Base-by-base conservation (phyloP, 2,113 vertebrate species). In the Microtus montanus region DNA sequence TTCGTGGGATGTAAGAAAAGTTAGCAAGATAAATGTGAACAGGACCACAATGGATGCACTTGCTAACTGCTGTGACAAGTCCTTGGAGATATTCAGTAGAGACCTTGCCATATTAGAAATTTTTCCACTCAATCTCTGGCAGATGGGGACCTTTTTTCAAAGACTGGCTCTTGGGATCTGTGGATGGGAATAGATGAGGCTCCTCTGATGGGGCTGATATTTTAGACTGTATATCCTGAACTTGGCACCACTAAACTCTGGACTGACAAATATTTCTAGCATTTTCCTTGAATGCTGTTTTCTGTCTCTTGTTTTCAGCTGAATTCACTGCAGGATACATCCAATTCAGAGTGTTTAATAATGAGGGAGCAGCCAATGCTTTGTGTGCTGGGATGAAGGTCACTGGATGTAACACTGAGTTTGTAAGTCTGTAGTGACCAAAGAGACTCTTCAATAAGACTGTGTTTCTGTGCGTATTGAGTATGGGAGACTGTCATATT, bases 331-430 rank as follows among this genome's bases (percentile, higher is more conserved):
- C 97, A 14, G 98, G 97, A 90, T 98, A 93, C 47, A 12, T 97
- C 44, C 94, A 80, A 35, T 92, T 98, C 95, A 94, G 96, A 61
- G 97, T 96, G 11, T 97, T 97, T 82, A 98, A 98, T 61, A 66
- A 83, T 6, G 96, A 98, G 95, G 58, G 93, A 89, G 96, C 97
- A 82, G 95, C 87, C 28, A 89, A 93, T 13, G 97, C 97, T n/a
- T 82, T 98, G 38, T 98, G 98, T 95, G 63, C 98, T 77, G 96
- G 98, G 1, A 1, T 98, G 13, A 98, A 92, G 94, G 97, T 97
- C 35, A 96, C 84, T 0, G 95, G 95, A 47, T 98, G 97, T 83
- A 96, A 97, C 77, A 89, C 61, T 20, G 96, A 98, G 96, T 94
- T 92, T 64, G 90, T 97, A 96, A 97, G 97, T 97, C 41, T 70